phyloP scores from a whole-genome alignment of 2,113 vertebrate genomes.

The Indicator indicator region DNA sequence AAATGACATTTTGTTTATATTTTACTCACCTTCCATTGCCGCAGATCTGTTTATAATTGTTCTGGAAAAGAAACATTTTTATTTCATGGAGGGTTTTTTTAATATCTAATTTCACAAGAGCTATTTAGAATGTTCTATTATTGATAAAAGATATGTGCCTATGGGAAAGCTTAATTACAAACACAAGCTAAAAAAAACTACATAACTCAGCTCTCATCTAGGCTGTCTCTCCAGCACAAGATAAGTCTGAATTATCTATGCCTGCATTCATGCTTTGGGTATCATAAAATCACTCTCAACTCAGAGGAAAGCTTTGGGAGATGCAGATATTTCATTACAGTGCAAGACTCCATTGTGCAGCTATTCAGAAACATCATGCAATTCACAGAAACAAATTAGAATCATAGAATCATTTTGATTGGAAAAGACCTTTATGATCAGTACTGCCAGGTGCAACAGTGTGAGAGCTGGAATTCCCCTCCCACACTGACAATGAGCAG shows the following conservation, averaged over 20 bases:
- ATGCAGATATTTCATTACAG: neutral
- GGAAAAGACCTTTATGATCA: no score
- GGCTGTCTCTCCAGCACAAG: neutral
- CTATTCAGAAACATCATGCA: neutral
- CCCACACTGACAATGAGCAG: no score
- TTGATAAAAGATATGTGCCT: neutral
- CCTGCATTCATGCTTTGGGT: neutral
- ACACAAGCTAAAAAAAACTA: neutral
- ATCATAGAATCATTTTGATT: no score
- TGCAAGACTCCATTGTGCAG: neutral
- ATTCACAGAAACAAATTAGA: neutral
- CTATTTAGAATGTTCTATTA: neutral
- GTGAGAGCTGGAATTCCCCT: no score
- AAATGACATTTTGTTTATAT: neutral
- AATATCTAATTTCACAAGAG: neutral
- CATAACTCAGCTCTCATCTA: neutral
- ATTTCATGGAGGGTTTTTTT: neutral
- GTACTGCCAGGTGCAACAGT: no score
- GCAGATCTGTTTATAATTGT: neutral
- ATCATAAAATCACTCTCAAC: neutral
- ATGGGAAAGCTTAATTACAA: neutral
- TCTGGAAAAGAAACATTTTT: constrained; percentile 51
- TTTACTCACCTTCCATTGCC: constrained; percentile 46
- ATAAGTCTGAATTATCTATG: neutral
- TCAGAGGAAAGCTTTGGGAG: neutral